phyloP scores from a whole-genome alignment of 2,888 invertebrate genomes.

The Spilosoma lubricipeda region DNA sequence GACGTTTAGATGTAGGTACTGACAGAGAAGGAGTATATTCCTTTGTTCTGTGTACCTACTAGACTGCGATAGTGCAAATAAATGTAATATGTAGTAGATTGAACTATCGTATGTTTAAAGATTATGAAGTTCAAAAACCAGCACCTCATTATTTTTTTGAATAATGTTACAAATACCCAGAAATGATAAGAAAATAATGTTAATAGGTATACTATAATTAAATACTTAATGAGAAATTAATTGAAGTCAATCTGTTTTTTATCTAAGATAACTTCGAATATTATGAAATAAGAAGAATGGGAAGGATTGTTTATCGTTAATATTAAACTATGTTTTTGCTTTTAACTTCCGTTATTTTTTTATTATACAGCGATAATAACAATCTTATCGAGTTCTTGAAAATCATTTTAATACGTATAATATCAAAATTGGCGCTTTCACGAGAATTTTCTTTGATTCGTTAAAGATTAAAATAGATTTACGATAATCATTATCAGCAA shows the following conservation, averaged over 20 bases:
- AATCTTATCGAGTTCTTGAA: conserved; percentile 26
- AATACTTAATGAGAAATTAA: conserved; percentile 8
- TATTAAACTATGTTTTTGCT: conserved; percentile 6
- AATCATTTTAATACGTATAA: conserved; percentile 43
- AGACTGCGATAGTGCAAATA: background rate
- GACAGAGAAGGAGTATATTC: too few relatives aligned
- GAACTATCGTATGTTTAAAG: background rate
- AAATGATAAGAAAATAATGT: background rate
- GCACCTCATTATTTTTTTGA: background rate
- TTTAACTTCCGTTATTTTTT: conserved; percentile 29
- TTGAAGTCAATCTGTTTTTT: conserved; percentile 14
- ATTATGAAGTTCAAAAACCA: background rate
- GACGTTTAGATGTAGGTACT: background rate
- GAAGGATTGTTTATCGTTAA: conserved; percentile 5
- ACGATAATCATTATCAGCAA: conserved; percentile 7
- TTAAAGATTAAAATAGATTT: conserved; percentile 29
- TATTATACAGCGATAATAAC: conserved; percentile 19
- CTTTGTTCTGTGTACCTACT: too few relatives aligned
- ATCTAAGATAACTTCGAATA: conserved; percentile 9
- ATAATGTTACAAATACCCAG: background rate
- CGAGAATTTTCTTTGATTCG: conserved; percentile 67
- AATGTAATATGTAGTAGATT: background rate
- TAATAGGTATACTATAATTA: background rate
- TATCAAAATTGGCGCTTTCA: conserved; percentile 55
- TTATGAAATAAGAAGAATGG: background rate